Percentiles rank a stretch among this genome's conserved stretches.
These are phyloP conservation scores for Halcyon senegalensis DNA, from an alignment of 2,113 vertebrate genomes.

Conservation along the genomic window DNA sequence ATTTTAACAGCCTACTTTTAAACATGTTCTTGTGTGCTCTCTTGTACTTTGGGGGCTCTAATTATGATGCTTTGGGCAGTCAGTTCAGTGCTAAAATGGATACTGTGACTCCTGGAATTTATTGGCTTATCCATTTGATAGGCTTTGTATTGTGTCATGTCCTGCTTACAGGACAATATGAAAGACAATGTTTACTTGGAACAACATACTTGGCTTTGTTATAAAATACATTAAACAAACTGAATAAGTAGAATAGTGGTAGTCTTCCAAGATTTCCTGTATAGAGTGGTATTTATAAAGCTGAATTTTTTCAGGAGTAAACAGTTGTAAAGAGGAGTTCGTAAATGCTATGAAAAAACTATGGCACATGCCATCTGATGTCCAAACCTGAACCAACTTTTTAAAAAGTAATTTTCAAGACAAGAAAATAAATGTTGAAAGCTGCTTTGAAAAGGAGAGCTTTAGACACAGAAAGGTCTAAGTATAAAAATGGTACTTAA, in stretches of 20 bases:
- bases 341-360: not conserved
- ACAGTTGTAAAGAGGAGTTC: not conserved
- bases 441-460: not conserved
- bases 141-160: not conserved
- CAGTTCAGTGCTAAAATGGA: not conserved
- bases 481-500: not conserved
- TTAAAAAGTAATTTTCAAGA: not conserved
- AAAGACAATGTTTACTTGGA: not conserved
- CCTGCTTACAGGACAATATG: not conserved
- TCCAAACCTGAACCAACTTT: not conserved
- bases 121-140: not conserved
- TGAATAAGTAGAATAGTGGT: not conserved
- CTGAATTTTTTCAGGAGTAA: not conserved
- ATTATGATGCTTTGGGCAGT: not conserved
- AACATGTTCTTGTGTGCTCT: fast-evolving
- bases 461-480: not conserved
- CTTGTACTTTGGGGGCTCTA: not conserved
- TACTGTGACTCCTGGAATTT: not conserved
- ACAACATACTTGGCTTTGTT: not conserved
- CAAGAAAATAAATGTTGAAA: not conserved
- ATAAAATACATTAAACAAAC: not conserved
- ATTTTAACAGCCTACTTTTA: not conserved
- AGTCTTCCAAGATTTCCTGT: not conserved
- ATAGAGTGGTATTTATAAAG: not conserved
- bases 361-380: not conserved